Base-by-base conservation (phyloP, 2,888 invertebrate genomes). In the Ctena decussata region DNA sequence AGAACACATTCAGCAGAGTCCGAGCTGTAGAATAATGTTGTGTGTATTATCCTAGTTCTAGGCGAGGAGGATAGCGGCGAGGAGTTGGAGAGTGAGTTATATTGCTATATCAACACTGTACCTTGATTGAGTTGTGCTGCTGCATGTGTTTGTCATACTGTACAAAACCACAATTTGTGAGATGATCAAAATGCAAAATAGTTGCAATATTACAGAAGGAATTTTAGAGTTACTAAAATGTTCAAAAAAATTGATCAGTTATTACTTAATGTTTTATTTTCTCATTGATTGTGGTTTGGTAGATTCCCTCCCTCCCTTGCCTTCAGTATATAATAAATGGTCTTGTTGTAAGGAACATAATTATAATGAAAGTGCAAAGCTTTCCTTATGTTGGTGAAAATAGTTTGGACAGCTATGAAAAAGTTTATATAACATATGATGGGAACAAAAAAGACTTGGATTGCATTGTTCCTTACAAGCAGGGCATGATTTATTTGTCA, bases 41-140 rank as follows among this genome's bases (percentile, higher is more conserved):
- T 57, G 53, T 78, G 39, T 72, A 57, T 72, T 78, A 41, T 72
- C 41, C 46, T 82, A 82, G 82, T 82, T 82, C 32, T 82, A 82
- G 82, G 78, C 27, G 82, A 82, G 53, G 32, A 32, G 74, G 49
- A 32, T 57, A 27, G 27, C 27, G n/a, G 57, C n/a, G 74, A 70
- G 35, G 49, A 53, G 39, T 18, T 60, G 24, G 30, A 46, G 65
- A 82, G 82, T 82, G 82, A 82, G 82, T 82, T 77, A 32, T 49
- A 70, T 74, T 78, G 69, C n/a, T 21, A 80, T 80, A 44, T 74
- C n/a, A 12, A 27, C 57, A 57, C 6, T 57, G n/a, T 57, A 57
- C 27, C 57, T 21, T 15, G 57, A 27, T 57, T 57, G 57, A 57
- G 1, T 57, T 57, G 57, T 57, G 57, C 24, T 57, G 57, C 24